These are phyloP conservation scores for Celastrina argiolus DNA, from an alignment of 2,888 invertebrate species.

Conservation along the genomic window DNA sequence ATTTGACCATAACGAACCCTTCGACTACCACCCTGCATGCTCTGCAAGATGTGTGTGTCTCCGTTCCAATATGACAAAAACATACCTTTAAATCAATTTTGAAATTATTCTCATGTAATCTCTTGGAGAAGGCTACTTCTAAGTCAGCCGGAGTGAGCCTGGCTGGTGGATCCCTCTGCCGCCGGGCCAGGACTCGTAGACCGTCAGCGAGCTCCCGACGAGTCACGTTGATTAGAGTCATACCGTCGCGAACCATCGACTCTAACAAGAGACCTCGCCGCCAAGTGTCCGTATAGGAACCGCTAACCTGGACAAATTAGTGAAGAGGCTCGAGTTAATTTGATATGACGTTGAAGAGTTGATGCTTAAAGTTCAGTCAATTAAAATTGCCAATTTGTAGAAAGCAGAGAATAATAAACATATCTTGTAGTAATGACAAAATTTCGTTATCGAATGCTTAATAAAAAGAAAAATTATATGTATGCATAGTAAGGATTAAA, in stretches of 20 bases:
- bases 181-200: constrained; percentile 57
- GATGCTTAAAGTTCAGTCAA: background rate
- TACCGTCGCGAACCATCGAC: constrained; percentile 69
- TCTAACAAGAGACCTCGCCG: constrained; percentile 70
- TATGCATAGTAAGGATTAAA: background rate
- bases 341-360: background rate
- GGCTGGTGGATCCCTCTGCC: constrained; percentile 63
- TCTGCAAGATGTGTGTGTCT: no score
- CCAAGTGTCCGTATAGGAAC: constrained; percentile 81
- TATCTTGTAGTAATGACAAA: no score
- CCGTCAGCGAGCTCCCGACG: constrained; percentile 75
- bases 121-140: constrained; percentile 55
- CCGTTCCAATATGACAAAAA: background rate
- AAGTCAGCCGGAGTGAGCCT: constrained; percentile 56
- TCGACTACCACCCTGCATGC: no score
- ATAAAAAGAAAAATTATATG: no score
- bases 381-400: background rate
- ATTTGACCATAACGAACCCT: no score
- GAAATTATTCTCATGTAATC: constrained; percentile 59
- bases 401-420: background rate
- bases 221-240: constrained; percentile 72
- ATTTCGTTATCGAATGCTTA: background rate
- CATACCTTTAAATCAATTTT: constrained; percentile 63
- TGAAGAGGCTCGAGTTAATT: background rate
- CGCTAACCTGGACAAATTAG: constrained; percentile 69